Evolutionary conservation across 1,140 invertebrate species (phyloP), one percentile per base, ranked within the genome.

Genomic region (Bilobella aurantiaca): DNA sequence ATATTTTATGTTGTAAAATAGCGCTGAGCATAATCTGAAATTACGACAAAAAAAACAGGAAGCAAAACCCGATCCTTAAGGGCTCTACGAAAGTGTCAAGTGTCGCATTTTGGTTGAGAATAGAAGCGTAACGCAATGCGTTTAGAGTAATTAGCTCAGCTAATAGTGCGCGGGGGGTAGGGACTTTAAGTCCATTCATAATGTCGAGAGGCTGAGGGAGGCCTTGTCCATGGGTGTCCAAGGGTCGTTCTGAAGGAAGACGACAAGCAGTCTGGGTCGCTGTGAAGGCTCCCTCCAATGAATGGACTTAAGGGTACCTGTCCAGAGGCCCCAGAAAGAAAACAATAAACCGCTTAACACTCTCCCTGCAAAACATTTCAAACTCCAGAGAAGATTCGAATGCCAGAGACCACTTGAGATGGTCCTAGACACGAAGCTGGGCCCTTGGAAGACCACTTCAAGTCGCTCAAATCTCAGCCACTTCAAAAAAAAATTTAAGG

Each of bases 291-390:
- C 25, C 25, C 5, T 16, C 14, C 14, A 53, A 53, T 16, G 49
- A 53, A 53, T 16, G 49, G 25, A 23, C 49, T 23, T 53, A 53
- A 53, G 23, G 49, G 49, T 53, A 53, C 49, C 49, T 53, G 49
- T 53, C 49, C 49, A 53, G 8, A 14, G 21, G 23, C 12, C 23
- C 49, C 5, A 12, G 23, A 53, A 12, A 16, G 49, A 53, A 53
- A 53, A 53, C 23, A 53, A 53, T 53, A 53, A 53, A 53, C 8
- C 49, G 8, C 49, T 53, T 53, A 53, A 53, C 49, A 23, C 49
- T 23, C 49, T 53, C 49, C 23, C 8, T 53, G 8, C 12, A 53
- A 53, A 53, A 53, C 12, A 5, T 16, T 53, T 53, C 49, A 53
- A 53, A 42, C 37, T 12, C 37, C n/a, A 12, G 37, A 42, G 37